These are phyloP conservation scores for Melieria omissa DNA, from an alignment of 2,888 invertebrate species.

Conservation along the genomic window DNA sequence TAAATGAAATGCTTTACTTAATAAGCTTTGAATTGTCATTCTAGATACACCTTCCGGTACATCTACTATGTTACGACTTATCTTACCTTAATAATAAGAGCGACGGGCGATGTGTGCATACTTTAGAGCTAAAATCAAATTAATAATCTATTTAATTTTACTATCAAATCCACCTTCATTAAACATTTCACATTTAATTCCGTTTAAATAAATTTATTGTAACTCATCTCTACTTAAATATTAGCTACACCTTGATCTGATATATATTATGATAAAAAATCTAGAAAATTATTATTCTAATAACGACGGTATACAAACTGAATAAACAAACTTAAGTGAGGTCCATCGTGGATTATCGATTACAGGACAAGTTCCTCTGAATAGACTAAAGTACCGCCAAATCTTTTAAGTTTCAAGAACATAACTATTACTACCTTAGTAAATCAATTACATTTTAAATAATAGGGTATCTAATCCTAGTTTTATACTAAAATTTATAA, in stretches of 20 bases:
- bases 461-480: slow-evolving; percentile 80
- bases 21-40: slow-evolving; percentile 73
- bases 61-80: slow-evolving; percentile 86
- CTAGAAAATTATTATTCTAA: slow-evolving; percentile 66
- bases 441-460: slow-evolving; percentile 65
- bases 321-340: slow-evolving; percentile 62
- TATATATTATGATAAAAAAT: slow-evolving; percentile 68
- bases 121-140: slow-evolving; percentile 74
- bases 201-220: slow-evolving; percentile 71
- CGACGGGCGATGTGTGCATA: slow-evolving; percentile 85
- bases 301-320: slow-evolving; percentile 54
- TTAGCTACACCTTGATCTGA: slow-evolving; percentile 80
- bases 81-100: slow-evolving; percentile 76
- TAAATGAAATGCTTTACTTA: slow-evolving; percentile 73
- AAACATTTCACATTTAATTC: slow-evolving; percentile 68
- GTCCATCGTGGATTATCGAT: slow-evolving; percentile 73
- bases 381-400: slow-evolving; percentile 78
- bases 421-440: slow-evolving; percentile 68
- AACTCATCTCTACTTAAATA: slow-evolving; percentile 75
- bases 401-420: slow-evolving; percentile 76
- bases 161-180: slow-evolving; percentile 74
- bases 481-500: slow-evolving; percentile 71
- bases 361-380: slow-evolving; percentile 77
- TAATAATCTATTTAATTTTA: slow-evolving; percentile 70
- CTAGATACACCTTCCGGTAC: slow-evolving; percentile 81